Evolutionary conservation across 2,888 invertebrate species (phyloP), one percentile per base, ranked within the genome.

Genomic region (Lepidocyrtoides sp.): DNA sequence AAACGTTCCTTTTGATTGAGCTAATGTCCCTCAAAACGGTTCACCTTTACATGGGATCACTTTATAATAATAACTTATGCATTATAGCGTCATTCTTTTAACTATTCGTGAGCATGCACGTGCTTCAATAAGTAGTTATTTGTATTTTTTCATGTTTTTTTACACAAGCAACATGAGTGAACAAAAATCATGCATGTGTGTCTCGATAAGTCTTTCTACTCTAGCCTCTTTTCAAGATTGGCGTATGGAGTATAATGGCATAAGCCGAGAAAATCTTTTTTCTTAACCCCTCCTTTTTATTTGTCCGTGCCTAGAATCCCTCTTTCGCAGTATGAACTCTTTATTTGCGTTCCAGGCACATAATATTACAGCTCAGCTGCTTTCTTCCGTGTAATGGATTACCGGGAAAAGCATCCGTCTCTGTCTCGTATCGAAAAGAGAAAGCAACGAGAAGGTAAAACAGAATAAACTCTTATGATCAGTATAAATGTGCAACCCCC

Each of bases 371-470:
- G 79, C 66, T 69, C 69, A 81, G 81, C 88, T 88, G 57, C 88
- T 88, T 48, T 51, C 79, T 69, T 75, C 77, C 44, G 54, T 48
- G 66, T 77, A 63, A 88, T 88, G 88, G 88, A 88, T 88, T 88
- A 88, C 88, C 81, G 44, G 26, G 44, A 69, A 88, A 88, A 88
- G 81, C 88, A 88, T 88, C 81, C 88, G 79, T 88, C 88, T 88
- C 81, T 88, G 88, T 88, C 88, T 81, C 69, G 17, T 86, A 75
- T 23, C 23, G 44, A 23, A 84, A 48, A 36, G 32, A 17, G 57
- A 41, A 77, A 75, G 26, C 17, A 32, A 41, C 36, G 32, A 36
- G 63, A 5, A 41, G 63, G 60, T 20, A n/a, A 63, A 36, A 36
- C 36, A 36, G 57, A 82, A 57, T 51, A 57, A 57, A 57, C 51